These are phyloP conservation scores for Noctua fimbriata DNA, from an alignment of 2,888 invertebrate genomes.

Conservation along the genomic window DNA sequence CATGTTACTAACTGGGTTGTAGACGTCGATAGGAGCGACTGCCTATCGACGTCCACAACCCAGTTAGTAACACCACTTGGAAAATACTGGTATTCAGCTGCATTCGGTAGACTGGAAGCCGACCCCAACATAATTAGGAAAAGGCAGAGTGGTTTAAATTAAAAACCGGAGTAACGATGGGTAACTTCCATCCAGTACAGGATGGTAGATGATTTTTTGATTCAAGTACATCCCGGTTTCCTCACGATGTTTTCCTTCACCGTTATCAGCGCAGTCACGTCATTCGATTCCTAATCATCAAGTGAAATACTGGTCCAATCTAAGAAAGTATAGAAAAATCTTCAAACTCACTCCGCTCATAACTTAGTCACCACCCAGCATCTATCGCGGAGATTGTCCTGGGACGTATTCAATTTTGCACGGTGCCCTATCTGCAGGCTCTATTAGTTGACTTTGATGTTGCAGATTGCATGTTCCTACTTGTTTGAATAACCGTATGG, in stretches of 20 bases:
- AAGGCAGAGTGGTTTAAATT: neutral
- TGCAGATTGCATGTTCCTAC: slow-evolving; percentile 66
- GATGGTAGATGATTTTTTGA: too few species aligned
- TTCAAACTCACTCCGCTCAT: slow-evolving; percentile 25
- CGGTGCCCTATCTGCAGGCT: slow-evolving; percentile 83
- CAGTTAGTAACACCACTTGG: too few species aligned
- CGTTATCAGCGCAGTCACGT: neutral
- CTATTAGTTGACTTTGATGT: slow-evolving; percentile 81
- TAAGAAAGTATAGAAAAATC: too few species aligned
- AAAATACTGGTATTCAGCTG: neutral
- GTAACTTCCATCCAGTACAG: neutral
- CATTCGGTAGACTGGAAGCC: neutral
- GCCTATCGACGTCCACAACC: too few species aligned
- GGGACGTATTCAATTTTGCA: slow-evolving; percentile 89
- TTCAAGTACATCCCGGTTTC: neutral
- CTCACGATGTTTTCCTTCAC: neutral
- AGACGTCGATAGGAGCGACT: too few species aligned
- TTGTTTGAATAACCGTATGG: slow-evolving; percentile 71
- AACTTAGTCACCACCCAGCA: slow-evolving; percentile 66
- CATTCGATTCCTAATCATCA: neutral
- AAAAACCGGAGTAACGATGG: neutral
- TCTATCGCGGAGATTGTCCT: slow-evolving; percentile 87
- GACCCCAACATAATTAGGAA: neutral
- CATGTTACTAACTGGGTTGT: neutral
- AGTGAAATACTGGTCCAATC: too few species aligned